phyloP scores from a whole-genome alignment of 1,140 invertebrate genomes.

The Polyergus mexicanus region DNA sequence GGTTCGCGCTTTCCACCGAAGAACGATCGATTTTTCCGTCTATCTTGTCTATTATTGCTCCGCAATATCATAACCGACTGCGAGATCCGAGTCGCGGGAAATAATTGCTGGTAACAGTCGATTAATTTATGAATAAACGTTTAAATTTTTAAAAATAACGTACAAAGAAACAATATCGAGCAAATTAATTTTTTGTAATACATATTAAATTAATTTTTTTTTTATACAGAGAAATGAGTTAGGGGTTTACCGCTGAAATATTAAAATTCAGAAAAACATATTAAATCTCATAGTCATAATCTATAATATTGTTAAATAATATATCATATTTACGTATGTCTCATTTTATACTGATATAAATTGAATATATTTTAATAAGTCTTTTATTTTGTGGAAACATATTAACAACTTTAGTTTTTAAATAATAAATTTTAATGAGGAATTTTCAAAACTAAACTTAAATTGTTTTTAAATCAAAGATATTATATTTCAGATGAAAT shows the following conservation, averaged over 20 bases:
- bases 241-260: neutral
- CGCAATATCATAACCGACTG: constrained; percentile 56
- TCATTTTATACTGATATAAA: neutral
- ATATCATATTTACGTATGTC: neutral
- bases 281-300: neutral
- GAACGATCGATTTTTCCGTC: constrained; percentile 67
- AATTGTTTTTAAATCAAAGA: neutral
- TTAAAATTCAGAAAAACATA: neutral
- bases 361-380: neutral
- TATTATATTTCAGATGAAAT: neutral
- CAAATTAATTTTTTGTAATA: neutral
- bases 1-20: constrained; percentile 34
- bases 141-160: neutral
- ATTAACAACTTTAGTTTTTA: neutral
- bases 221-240: neutral
- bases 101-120: neutral
- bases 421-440: constrained; percentile 1
- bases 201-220: no score
- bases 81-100: constrained; percentile 13
- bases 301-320: neutral
- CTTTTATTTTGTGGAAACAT: neutral
- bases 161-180: neutral
- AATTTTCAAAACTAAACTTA: neutral
- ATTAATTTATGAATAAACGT: constrained; percentile 23
- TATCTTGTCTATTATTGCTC: constrained; percentile 56